Evolutionary conservation across 1,140 invertebrate genomes (phyloP), one percentile per base, ranked within the genome.

Genomic region (Zaprionus lachaisei): DNA sequence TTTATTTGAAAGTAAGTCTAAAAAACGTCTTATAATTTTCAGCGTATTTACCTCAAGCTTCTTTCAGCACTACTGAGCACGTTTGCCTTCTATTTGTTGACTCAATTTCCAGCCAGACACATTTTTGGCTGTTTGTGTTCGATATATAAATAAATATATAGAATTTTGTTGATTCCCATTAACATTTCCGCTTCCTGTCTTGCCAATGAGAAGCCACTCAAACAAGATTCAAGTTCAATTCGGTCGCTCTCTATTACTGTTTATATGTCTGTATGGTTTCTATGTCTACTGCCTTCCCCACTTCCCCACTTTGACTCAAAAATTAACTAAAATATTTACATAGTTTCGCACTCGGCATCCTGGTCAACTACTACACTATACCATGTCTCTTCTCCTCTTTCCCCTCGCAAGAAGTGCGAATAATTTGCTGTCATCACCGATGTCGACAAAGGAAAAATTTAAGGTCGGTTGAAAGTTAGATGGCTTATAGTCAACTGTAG

Each of bases 121-220:
- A 65, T 34, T 34, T 34, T 11, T 34, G 11, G 9, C 9, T 34
- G 31, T 11, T 34, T 34, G 31, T 54, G 22, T 28, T 56, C 44
- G 14, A 5, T 41, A 2, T 4, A 41, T 5, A 41, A 41, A 41
- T 15, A 41, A n/a, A n/a, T 41, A 51, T 51, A 51, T 24, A 51
- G 20, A 72, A 72, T 58, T 79, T 70, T 62, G 72, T 86, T 84
- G 82, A 85, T 34, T 82, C 86, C 81, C 49, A 79, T 82, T 82
- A 5, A 56, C 73, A 81, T 84, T 85, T 84, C 75, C 82, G 63
- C 56, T 85, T 81, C 63, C 75, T 62, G 31, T 34, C 31, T 34
- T 68, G 62, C 47, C 62, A 64, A 68, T 20, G 57, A 14, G 51
- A 28, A 66, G 11, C 15, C 12, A 9, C 37, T 20, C 5, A 55